A percentile compares a stretch with the other conserved stretches of the same genome.
Evolutionary conservation across 2,113 vertebrate genomes (phyloP).

Genomic region (Malurus cyaneus): DNA sequence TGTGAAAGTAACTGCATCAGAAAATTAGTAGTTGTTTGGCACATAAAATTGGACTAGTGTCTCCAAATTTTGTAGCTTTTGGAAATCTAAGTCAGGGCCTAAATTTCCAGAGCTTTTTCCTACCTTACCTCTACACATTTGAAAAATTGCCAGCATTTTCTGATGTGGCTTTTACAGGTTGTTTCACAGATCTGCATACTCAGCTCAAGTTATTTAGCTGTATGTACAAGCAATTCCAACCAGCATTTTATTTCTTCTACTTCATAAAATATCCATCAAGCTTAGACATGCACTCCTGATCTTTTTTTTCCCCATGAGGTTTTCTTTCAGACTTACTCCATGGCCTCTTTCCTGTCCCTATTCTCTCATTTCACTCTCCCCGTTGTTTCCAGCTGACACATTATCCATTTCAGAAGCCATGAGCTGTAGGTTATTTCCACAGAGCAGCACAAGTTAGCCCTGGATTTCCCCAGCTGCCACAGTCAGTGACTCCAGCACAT

Average conservation of each 20-base stretch:
- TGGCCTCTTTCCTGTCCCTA: neutral
- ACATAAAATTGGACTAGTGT: neutral
- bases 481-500: neutral
- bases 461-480: neutral
- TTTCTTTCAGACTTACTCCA: neutral
- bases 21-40: neutral
- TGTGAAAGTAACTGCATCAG: neutral
- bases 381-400: neutral
- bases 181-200: neutral
- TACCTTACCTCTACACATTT: neutral
- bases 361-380: neutral
- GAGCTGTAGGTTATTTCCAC: neutral
- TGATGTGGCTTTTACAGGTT: neutral
- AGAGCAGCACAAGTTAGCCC: neutral
- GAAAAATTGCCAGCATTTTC: neutral
- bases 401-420: neutral
- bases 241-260: neutral
- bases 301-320: neutral
- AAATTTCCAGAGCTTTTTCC: neutral
- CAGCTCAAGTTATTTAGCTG: neutral
- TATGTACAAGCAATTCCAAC: neutral
- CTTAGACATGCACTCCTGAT: neutral
- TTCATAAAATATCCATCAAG: constrained; percentile 12
- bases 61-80: neutral
- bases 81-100: neutral